Percentiles rank a stretch among this genome's conserved stretches.
Evolutionary conservation across 2,888 invertebrate species (phyloP).

Genomic region (Cephus rjabovi): DNA sequence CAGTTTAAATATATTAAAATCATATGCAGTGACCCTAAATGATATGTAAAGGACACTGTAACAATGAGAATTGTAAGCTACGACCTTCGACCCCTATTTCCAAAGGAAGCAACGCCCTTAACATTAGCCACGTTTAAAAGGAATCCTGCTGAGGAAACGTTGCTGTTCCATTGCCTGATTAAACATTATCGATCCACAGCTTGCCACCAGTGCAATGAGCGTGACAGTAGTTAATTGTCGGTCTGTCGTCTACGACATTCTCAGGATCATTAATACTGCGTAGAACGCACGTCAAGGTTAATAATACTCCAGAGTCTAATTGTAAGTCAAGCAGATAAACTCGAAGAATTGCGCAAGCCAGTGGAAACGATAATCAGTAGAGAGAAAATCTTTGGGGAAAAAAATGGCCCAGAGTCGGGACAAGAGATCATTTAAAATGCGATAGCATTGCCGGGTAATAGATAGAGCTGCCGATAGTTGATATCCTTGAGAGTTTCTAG

Average conservation of each 20-base stretch:
- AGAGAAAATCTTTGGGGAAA: neutral
- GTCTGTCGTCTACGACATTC: neutral
- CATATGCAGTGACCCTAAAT: neutral
- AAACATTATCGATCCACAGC: neutral
- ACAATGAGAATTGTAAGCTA: too few relatives aligned
- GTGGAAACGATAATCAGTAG: neutral
- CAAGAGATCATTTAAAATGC: neutral
- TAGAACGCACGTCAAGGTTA: neutral
- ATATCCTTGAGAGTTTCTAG: neutral
- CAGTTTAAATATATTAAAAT: neutral
- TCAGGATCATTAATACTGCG: neutral
- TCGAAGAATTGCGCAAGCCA: neutral
- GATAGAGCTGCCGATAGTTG: neutral
- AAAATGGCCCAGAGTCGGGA: neutral
- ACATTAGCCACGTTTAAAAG: neutral
- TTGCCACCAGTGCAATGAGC: neutral
- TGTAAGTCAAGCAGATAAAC: neutral
- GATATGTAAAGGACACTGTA: neutral
- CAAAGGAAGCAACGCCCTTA: neutral
- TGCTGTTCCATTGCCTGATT: neutral
- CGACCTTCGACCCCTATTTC: neutral
- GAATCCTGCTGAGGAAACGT: neutral
- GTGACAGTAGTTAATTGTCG: neutral
- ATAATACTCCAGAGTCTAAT: neutral
- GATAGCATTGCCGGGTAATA: neutral